phyloP scores from a whole-genome alignment of 2,113 vertebrate species.

The Saguinus imperator region DNA sequence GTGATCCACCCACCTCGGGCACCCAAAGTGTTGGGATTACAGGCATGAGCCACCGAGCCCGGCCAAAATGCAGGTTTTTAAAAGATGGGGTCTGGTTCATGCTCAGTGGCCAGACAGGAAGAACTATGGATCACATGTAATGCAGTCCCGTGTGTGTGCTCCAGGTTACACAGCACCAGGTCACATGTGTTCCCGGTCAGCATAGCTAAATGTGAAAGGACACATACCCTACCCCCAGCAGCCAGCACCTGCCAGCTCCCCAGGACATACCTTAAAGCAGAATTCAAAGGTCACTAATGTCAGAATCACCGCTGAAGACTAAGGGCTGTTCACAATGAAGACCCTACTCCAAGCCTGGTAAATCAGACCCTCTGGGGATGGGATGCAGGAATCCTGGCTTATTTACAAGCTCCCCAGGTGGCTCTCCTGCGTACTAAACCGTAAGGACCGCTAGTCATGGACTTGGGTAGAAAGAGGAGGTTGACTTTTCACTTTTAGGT shows the following conservation, averaged over 20 bases:
- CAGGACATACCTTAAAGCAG: neutral
- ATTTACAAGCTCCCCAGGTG: neutral
- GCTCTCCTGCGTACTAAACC: neutral
- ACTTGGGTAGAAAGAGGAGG: neutral
- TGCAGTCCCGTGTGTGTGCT: too few species aligned
- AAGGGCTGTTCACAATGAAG: neutral
- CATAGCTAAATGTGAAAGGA: neutral
- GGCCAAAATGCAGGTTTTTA: neutral
- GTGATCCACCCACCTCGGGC: too few species aligned
- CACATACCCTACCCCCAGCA: neutral
- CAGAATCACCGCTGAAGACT: neutral
- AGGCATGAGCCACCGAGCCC: too few species aligned
- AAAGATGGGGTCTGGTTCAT: too few species aligned
- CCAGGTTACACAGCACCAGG: neutral
- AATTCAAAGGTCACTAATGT: neutral
- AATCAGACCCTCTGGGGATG: neutral
- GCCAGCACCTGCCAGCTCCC: fast-evolving
- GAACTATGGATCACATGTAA: fast-evolving
- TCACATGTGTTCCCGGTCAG: neutral
- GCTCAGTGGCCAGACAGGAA: neutral
- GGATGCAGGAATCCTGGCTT: neutral
- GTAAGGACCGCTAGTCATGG: neutral
- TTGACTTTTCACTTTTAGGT: neutral
- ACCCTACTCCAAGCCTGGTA: neutral
- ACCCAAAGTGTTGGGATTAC: too few species aligned